These are phyloP conservation scores for Drosophila subpulchrella DNA, from an alignment of 1,140 invertebrate species.

Conservation along the genomic window DNA sequence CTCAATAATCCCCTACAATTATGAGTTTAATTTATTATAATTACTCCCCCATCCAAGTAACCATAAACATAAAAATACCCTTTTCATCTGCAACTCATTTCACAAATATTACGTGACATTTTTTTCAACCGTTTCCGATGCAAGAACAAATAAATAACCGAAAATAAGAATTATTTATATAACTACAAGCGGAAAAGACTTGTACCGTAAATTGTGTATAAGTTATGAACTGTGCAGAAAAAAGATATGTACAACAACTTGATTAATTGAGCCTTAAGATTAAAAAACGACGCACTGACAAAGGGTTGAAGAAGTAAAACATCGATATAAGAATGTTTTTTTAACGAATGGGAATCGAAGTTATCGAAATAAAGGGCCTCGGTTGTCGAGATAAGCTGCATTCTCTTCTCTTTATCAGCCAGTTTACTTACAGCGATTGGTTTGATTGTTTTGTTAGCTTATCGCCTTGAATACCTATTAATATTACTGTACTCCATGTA, in stretches of 20 bases:
- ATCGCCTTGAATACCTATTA: conserved; percentile 2
- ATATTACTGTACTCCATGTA: conserved; percentile 6
- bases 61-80: neutral
- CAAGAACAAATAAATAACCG: conserved; percentile 41
- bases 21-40: neutral
- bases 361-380: neutral
- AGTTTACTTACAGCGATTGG: conserved; percentile 5
- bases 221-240: conserved; percentile 25
- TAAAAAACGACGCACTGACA: conserved; percentile 14
- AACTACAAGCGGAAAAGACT: conserved; percentile 41
- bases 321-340: neutral
- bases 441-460: conserved; percentile 3
- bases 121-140: conserved; percentile 31
- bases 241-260: conserved; percentile 16
- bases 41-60: neutral
- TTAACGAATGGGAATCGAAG: neutral
- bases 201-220: conserved; percentile 50
- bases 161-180: conserved; percentile 43
- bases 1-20: neutral
- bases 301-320: neutral
- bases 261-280: conserved; percentile 33
- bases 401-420: conserved; percentile 7
- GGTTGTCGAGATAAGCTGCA: conserved; percentile 7
- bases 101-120: conserved; percentile 48
- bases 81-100: conserved; percentile 2